Percentiles rank a stretch among this genome's conserved stretches.
Evolutionary conservation across 2,888 invertebrate genomes (phyloP).

Genomic region (Litoditis marina): DNA sequence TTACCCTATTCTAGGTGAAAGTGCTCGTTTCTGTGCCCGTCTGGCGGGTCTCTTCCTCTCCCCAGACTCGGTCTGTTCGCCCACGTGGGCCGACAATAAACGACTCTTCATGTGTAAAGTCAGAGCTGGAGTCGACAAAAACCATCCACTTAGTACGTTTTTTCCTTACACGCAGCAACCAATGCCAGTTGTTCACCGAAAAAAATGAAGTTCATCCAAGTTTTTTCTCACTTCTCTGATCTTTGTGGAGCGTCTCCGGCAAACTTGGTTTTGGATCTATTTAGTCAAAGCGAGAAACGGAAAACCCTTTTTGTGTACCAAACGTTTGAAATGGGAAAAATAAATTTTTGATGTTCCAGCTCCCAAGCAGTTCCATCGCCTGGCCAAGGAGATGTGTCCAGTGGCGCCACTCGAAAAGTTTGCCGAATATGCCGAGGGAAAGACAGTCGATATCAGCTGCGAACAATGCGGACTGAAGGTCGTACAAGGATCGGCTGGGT

Average conservation of each 20-base stretch:
- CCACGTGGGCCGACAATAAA: conserved; percentile 52
- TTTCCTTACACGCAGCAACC: conserved; percentile 23
- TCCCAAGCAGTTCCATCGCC: conserved; percentile 42
- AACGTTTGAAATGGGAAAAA: no score
- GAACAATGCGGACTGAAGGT: conserved; percentile 11
- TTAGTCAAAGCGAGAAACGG: no score
- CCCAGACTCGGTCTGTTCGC: conserved; percentile 56
- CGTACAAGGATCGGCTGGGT: conserved; percentile 13
- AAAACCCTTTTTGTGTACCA: no score
- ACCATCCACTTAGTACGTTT: no score
- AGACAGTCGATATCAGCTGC: conserved; percentile 6
- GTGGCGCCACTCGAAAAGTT: conserved; percentile 36
- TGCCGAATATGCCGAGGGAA: conserved; percentile 3
- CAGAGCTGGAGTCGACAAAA: no score
- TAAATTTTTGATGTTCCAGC: no score
- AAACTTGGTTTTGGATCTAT: no score
- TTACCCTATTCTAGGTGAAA: neutral
- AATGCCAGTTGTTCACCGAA: no score
- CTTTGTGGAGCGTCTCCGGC: no score
- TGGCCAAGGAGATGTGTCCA: conserved; percentile 41
- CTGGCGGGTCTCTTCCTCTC: conserved; percentile 48
- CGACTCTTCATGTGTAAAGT: conserved; percentile 55
- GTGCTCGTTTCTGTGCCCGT: conserved; percentile 21
- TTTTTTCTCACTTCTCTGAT: no score
- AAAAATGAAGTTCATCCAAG: no score